phyloP scores from a whole-genome alignment of 2,797 vertebrate species.

The Eulemur mongoz region DNA sequence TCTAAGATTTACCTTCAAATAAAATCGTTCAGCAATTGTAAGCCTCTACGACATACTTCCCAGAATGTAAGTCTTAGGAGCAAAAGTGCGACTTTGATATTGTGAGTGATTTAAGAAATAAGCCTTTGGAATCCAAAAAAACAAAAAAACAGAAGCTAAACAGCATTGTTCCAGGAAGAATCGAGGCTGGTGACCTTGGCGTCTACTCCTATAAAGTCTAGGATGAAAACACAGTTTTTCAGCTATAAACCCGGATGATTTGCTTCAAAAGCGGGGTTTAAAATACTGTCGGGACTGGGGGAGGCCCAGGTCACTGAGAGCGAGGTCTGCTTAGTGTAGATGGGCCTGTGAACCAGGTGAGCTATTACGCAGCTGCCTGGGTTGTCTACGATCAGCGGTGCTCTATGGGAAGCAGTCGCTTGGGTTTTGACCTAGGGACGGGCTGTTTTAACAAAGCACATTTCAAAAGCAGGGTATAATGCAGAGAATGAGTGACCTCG shows the following conservation, averaged over 20 bases:
- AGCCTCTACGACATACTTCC: neutral
- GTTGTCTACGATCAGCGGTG: neutral
- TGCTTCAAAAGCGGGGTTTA: conserved; percentile 50
- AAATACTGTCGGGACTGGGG: conserved; percentile 37
- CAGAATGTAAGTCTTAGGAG: neutral
- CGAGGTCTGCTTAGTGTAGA: neutral
- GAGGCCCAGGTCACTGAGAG: neutral
- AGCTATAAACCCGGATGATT: conserved; percentile 60
- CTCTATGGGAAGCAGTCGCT: conserved; percentile 35
- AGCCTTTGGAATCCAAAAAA: neutral
- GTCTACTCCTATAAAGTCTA: conserved; percentile 67
- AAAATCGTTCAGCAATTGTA: neutral
- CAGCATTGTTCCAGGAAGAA: conserved; percentile 65
- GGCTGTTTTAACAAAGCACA: conserved; percentile 20
- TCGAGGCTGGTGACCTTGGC: conserved; percentile 25
- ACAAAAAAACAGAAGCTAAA: neutral
- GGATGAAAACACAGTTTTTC: conserved; percentile 63
- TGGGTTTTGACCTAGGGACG: conserved; percentile 16
- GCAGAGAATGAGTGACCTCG: neutral
- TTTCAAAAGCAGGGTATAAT: conserved; percentile 16
- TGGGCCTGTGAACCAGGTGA: conserved; percentile 40
- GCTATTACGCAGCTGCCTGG: neutral
- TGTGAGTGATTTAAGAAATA: conserved; percentile 52
- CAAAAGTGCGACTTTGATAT: neutral
- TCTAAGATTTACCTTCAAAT: conserved; percentile 5